Percentiles rank a stretch among this genome's conserved stretches.
These are phyloP conservation scores for Nanorana parkeri DNA, from an alignment of 2,113 vertebrate species.

Conservation along the genomic window DNA sequence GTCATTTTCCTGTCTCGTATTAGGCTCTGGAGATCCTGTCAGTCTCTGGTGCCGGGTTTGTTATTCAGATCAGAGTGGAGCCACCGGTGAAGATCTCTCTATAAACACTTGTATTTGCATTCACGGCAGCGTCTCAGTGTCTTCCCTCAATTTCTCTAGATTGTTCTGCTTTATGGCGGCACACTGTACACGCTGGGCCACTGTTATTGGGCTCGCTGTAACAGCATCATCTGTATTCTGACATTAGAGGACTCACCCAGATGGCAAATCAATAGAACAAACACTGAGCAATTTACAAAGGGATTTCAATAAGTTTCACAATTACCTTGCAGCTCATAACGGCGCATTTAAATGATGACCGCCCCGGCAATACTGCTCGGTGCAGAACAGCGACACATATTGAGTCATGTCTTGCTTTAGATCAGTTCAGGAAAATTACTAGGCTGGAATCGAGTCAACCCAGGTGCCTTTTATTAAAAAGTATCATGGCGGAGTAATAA, in stretches of 20 bases:
- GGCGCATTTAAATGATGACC: not conserved
- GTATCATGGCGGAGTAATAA: too few relatives aligned
- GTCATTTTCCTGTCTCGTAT: too few relatives aligned
- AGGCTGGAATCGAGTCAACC: too few relatives aligned
- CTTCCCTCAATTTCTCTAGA: constrained; percentile 6
- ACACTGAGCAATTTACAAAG: constrained; percentile 20
- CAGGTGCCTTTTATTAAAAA: too few relatives aligned
- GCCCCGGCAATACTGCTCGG: not conserved
- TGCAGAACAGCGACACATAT: not conserved
- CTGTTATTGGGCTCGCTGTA: constrained; percentile 18
- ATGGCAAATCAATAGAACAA: constrained; percentile 37
- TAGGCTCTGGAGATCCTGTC: too few relatives aligned
- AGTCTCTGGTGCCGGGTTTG: too few relatives aligned
- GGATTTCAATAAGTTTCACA: constrained; percentile 11
- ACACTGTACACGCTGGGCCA: not conserved
- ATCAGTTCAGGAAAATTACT: too few relatives aligned
- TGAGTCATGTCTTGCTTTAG: too few relatives aligned
- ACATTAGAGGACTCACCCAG: constrained; percentile 19
- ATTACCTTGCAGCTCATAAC: constrained; percentile 13
- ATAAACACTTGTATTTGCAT: constrained; percentile 33
- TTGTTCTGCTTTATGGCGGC: constrained; percentile 21
- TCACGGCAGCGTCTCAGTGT: not conserved
- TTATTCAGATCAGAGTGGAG: not conserved
- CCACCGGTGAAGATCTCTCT: constrained; percentile 4
- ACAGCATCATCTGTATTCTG: constrained; percentile 24